These are phyloP conservation scores for Nasonovia ribisnigri DNA, from an alignment of 2,888 invertebrate genomes.

Conservation along the genomic window DNA sequence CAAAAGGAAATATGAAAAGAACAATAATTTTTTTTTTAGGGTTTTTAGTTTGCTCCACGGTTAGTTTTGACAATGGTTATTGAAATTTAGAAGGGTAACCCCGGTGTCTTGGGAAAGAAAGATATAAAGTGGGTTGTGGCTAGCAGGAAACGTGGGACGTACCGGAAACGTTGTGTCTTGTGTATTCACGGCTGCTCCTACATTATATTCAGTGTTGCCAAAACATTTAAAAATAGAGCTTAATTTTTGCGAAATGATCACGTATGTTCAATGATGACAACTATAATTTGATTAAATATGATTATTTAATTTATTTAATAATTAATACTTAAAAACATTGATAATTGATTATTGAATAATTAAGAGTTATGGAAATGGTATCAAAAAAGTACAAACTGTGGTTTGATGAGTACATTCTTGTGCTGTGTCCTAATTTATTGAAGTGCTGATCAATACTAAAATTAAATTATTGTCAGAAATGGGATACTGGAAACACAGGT, in stretches of 20 bases:
- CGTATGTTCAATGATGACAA: not conserved
- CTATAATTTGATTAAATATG: not conserved
- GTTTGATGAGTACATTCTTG: not conserved
- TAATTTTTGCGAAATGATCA: not conserved
- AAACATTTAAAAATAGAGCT: slow-evolving; percentile 48
- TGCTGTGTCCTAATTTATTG: not conserved
- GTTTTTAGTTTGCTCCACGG: slow-evolving; percentile 28
- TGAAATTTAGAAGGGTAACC: slow-evolving; percentile 61
- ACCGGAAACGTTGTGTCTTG: slow-evolving; percentile 57
- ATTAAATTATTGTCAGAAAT: not conserved
- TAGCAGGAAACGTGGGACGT: slow-evolving; percentile 61
- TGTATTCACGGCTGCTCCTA: slow-evolving; percentile 56
- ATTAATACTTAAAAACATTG: not conserved
- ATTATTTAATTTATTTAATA: not conserved
- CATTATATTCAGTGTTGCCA: slow-evolving; percentile 51
- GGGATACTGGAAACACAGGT: not conserved
- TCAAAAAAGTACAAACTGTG: not conserved
- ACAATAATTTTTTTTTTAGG: slow-evolving; percentile 7
- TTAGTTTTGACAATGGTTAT: slow-evolving; percentile 59
- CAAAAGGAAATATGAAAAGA: slow-evolving; percentile 24
- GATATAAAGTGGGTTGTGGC: slow-evolving; percentile 44
- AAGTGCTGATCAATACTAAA: not conserved
- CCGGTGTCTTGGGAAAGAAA: slow-evolving; percentile 38
- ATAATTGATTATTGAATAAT: not conserved
- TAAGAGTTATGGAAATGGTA: not conserved